Evolutionary conservation across 2,888 invertebrate species (phyloP), one percentile per base, ranked within the genome.

Genomic region (Melanophora roralis): DNA sequence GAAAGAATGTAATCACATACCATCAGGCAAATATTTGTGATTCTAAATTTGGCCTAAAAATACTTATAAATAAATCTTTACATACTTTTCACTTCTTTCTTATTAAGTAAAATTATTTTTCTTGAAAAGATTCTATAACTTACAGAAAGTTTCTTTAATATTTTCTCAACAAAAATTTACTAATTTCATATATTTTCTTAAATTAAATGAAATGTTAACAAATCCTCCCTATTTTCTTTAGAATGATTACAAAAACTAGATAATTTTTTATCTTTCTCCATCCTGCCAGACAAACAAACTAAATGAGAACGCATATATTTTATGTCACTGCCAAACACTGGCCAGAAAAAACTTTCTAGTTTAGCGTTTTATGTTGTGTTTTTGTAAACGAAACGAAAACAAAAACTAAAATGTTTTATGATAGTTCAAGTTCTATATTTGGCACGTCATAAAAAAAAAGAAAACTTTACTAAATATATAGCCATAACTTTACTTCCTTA

Each of bases 401-500:
- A 51, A 60, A 60, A 27, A 45, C 19, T 12, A 53, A 59, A 23
- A 47, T 60, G 57, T 23, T 59, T 59, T 14, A 55, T 43, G 45
- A 38, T 57, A 69, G 47, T 65, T 59, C 64, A 47, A 60, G 34
- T 53, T 74, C 65, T 74, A 67, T 72, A 49, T 75, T 72, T 80
- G 75, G 62, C 79, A 80, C 79, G 79, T 75, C 75, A 80, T 80
- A 80, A 79, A 79, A 27, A n/a, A n/a, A 53, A 74, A 71, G 69
- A 65, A 45, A 64, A 21, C 60, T 65, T 60, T 75, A 71, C 74
- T 65, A 79, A 71, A 72, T 51, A 67, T 47, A 53, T 16, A 69
- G 59, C 32, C 60, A 79, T 75, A 74, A 74, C 49, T 53, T 65
- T 36, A 8, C 53, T 14, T 36, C 1, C 36, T 51, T 32, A 45